These are phyloP conservation scores for Criorhina ranunculi DNA, from an alignment of 2,888 invertebrate species.

Conservation along the genomic window DNA sequence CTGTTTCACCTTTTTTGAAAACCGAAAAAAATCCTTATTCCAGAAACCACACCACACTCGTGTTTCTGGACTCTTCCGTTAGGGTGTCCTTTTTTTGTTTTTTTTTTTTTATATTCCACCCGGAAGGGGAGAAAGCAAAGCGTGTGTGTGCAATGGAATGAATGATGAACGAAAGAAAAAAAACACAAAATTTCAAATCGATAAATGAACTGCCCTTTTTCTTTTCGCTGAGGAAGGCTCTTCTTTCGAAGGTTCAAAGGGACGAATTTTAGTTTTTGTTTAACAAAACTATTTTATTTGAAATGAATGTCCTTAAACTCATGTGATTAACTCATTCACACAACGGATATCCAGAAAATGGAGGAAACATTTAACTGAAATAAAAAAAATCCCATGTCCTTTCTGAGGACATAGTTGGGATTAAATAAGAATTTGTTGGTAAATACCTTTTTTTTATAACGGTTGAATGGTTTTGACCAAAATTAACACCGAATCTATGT, in stretches of 20 bases:
- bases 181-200: conserved; percentile 64
- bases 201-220: conserved; percentile 70
- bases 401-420: conserved; percentile 1
- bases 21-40: conserved; percentile 34
- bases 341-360: conserved; percentile 2
- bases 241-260: conserved; percentile 7
- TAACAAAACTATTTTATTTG: conserved; percentile 1
- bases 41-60: conserved; percentile 5
- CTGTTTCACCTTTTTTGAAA: conserved; percentile 35
- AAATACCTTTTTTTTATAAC: conserved; percentile 60
- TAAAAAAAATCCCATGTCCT: conserved; percentile 13
- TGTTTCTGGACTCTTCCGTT: conserved; percentile 37
- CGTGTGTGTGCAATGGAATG: conserved; percentile 51
- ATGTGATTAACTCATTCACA: conserved; percentile 29
- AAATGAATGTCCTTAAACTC: background rate
- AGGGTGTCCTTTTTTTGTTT: conserved; percentile 53
- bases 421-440: conserved; percentile 20
- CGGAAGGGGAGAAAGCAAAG: conserved; percentile 36
- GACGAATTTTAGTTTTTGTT: conserved; percentile 5
- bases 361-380: background rate
- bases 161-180: conserved; percentile 50
- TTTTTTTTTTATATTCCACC: conserved; percentile 50
- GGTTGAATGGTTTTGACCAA: conserved; percentile 32
- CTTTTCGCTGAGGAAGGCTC: conserved; percentile 21
- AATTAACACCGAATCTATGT: conserved; percentile 49